These are phyloP conservation scores for Oligia fasciuncula DNA, from an alignment of 2,888 invertebrate genomes.

Conservation along the genomic window DNA sequence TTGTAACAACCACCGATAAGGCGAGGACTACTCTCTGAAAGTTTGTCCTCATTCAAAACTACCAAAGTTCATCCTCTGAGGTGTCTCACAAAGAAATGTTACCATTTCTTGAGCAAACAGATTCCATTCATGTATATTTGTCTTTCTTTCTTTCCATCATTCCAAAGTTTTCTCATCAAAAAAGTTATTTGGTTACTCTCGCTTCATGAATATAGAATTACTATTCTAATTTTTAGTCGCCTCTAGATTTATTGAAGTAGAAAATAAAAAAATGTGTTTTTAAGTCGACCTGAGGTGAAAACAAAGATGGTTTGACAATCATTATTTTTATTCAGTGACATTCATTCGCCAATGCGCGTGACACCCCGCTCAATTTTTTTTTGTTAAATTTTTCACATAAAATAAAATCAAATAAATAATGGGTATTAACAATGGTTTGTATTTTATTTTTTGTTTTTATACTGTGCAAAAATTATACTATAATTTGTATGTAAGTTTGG, in stretches of 20 bases:
- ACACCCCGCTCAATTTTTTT: neutral
- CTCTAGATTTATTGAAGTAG: conserved; percentile 34
- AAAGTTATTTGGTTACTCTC: conserved; percentile 57
- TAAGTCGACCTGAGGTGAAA: conserved; percentile 6
- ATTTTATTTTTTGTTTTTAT: neutral
- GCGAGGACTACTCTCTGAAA: conserved; percentile 29
- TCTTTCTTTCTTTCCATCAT: conserved; percentile 47
- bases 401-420: neutral
- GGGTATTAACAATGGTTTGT: neutral
- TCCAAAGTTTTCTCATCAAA: conserved; percentile 69
- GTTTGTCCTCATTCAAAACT: conserved; percentile 53
- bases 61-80: conserved; percentile 43
- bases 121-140: conserved; percentile 57
- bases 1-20: conserved; percentile 28
- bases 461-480: neutral
- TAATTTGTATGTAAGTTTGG: neutral
- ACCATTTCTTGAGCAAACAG: conserved; percentile 54
- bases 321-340: conserved; percentile 25
- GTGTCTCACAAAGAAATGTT: conserved; percentile 50
- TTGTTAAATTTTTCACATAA: neutral
- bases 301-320: conserved; percentile 22
- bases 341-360: conserved; percentile 1
- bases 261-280: conserved; percentile 44
- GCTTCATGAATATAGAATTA: conserved; percentile 65
- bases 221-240: conserved; percentile 58